These are phyloP conservation scores for Rousettus madagascariensis DNA, from an alignment of 2,797 vertebrate genomes.

Conservation along the genomic window DNA sequence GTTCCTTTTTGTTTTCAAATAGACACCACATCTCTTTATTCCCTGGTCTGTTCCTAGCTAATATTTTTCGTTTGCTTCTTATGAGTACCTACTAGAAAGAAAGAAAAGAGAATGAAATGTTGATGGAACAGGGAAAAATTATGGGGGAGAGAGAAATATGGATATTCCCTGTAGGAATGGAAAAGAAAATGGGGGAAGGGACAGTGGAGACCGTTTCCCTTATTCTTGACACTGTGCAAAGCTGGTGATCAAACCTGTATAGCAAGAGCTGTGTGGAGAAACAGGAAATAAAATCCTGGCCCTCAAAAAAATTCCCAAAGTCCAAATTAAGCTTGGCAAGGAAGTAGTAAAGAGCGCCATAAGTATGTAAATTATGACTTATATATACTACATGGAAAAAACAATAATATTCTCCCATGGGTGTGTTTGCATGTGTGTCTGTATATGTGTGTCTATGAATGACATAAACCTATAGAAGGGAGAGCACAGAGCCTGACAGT, in stretches of 20 bases:
- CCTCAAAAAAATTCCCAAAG: neutral
- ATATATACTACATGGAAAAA: neutral
- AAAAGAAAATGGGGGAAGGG: neutral
- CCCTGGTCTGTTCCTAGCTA: neutral
- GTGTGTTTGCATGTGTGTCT: neutral
- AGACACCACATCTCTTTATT: neutral
- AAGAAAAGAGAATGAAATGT: neutral
- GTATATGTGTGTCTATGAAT: neutral
- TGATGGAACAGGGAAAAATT: neutral
- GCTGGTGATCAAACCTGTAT: neutral
- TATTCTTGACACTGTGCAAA: neutral
- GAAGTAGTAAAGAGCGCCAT: neutral
- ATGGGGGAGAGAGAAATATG: neutral
- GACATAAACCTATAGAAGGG: neutral
- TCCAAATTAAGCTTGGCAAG: neutral
- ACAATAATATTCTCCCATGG: neutral
- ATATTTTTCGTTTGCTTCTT: neutral
- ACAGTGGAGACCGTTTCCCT: neutral
- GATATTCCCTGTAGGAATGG: neutral
- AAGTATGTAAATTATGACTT: neutral
- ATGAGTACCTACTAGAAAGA: neutral
- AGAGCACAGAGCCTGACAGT: neutral
- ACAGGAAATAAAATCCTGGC: neutral
- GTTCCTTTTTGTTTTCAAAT: neutral
- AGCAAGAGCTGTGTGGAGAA: neutral